Base-by-base conservation (phyloP, 2,797 vertebrate species). In the Anas bahamensis region DNA sequence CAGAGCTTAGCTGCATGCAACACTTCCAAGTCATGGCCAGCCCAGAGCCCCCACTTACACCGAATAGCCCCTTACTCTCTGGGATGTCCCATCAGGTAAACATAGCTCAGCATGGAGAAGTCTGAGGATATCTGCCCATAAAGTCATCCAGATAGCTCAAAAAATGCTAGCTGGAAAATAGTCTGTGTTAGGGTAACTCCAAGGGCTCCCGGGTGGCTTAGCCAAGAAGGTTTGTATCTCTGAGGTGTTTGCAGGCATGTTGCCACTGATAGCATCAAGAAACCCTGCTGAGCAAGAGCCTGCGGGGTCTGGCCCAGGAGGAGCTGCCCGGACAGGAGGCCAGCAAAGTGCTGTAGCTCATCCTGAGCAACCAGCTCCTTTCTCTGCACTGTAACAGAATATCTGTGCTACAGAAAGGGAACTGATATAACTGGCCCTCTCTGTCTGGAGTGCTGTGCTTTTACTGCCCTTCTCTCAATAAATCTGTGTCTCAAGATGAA, bases 201-300 rank as follows among this genome's bases (percentile, higher is more conserved):
- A 57, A 3, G 3, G 46, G 59, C 39, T 94, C 60, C 74, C 68
- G 28, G 31, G 52, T 85, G 48, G 37, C 52, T 92, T 57, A 87
- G 76, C 56, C 44, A 31, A 78, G 33, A 44, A 79, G 73, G 23
- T 79, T 44, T 95, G 35, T 65, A 52, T n/a, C 79, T 68, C 60
- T 57, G 22, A 89, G 68, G 90, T 24, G 35, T 92, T 61, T 89
- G 66, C 79, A 93, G 73, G 42, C 31, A 83, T 63, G 37, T 61
- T 87, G 73, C 48, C 22, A 7, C 66, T 65, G 85, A 91, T 86
- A 88, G 68, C 83, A 88, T 94, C 87, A 52, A 88, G 53, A 71
- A 89, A 88, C 44, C 22, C 66, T 81, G 57, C 48, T 64, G 64
- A 87, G 76, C 75, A 85, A 48, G 22, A 69, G 41, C 56, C 71